Evolutionary conservation across 2,888 invertebrate species (phyloP).

Genomic region (Clitarchus hookeri): DNA sequence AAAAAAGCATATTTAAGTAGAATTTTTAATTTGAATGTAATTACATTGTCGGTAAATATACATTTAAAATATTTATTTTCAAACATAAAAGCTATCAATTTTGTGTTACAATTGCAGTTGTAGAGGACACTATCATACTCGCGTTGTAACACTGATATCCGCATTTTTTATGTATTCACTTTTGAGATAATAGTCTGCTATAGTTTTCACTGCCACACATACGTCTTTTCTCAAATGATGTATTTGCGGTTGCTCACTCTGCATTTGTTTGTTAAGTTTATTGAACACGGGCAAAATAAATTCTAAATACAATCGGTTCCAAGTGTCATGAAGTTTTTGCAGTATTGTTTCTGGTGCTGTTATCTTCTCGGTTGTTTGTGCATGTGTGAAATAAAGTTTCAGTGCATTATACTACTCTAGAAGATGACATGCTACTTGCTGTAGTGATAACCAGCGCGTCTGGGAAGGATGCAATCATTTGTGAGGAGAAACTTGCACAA

Average conservation of each 20-base stretch:
- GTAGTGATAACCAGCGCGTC: slow-evolving; percentile 49
- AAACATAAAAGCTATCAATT: too few relatives aligned
- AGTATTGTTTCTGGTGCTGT: neutral
- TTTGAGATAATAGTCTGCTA: too few relatives aligned
- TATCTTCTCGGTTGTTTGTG: neutral
- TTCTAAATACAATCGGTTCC: slow-evolving; percentile 16
- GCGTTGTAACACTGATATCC: too few relatives aligned
- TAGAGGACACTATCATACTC: too few relatives aligned
- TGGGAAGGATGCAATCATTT: slow-evolving; percentile 46
- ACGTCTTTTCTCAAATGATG: too few relatives aligned
- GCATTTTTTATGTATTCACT: too few relatives aligned
- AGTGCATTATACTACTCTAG: slow-evolving; percentile 23
- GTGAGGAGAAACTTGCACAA: slow-evolving; percentile 46
- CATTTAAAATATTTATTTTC: too few relatives aligned
- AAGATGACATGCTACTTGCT: slow-evolving; percentile 16
- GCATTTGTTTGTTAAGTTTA: slow-evolving; percentile 20
- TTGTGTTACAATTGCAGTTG: too few relatives aligned
- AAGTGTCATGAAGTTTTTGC: neutral
- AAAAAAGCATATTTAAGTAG: too few relatives aligned
- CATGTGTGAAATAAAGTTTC: slow-evolving; percentile 11
- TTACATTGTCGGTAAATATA: too few relatives aligned
- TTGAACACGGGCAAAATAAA: slow-evolving; percentile 10
- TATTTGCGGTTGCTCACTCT: neutral
- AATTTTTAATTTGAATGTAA: too few relatives aligned
- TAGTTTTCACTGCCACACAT: too few relatives aligned